phyloP scores from a whole-genome alignment of 2,113 vertebrate species.

The Miniopterus natalensis region DNA sequence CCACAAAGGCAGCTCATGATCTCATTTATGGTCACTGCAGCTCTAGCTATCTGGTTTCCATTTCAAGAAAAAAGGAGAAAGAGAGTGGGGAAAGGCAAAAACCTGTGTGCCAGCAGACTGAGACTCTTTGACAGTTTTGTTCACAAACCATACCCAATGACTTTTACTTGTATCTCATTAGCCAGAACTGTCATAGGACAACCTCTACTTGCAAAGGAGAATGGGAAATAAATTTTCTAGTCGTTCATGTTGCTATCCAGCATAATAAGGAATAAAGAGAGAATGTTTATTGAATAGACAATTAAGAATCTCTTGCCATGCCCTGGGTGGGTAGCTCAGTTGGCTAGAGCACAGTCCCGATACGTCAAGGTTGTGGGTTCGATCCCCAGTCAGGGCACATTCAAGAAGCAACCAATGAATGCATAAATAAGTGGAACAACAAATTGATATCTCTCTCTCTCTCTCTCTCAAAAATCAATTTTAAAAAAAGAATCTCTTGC shows the following conservation, averaged over 20 bases:
- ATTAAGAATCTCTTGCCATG: slow-evolving; percentile 1
- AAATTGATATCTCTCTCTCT: background rate
- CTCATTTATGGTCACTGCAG: background rate
- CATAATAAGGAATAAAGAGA: background rate
- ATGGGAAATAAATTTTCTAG: background rate
- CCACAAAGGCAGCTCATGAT: background rate
- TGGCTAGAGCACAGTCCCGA: too few relatives aligned
- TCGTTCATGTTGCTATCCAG: background rate
- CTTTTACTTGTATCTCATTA: background rate
- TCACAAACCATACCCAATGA: background rate
- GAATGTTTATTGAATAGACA: background rate
- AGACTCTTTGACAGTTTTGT: background rate
- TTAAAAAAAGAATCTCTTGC: background rate
- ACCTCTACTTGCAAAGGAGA: background rate
- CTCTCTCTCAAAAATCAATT: background rate
- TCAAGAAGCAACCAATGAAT: too few relatives aligned
- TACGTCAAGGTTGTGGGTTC: too few relatives aligned
- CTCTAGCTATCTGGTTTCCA: background rate
- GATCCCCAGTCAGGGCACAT: too few relatives aligned
- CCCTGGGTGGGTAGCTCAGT: too few relatives aligned
- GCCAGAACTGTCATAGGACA: background rate
- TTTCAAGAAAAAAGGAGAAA: background rate
- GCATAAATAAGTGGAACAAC: too few relatives aligned
- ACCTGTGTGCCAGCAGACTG: background rate
- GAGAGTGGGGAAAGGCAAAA: background rate